These are phyloP conservation scores for Clavelina lepadiformis DNA, from an alignment of 23 tunicate species.

Conservation along the genomic window DNA sequence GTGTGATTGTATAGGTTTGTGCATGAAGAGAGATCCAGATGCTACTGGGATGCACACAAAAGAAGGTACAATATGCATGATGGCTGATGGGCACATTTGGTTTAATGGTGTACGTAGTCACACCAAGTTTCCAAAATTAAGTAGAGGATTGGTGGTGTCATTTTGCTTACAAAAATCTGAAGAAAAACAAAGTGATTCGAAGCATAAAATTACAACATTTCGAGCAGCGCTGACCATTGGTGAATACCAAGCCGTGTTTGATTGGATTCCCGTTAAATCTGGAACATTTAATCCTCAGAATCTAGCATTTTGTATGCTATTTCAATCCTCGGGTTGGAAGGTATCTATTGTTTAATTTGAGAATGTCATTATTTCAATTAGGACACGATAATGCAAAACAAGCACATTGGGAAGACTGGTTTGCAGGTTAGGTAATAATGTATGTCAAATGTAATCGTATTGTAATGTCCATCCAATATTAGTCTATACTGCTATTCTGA, in stretches of 20 bases:
- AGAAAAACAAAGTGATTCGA: conserved; percentile 9
- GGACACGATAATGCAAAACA: no score
- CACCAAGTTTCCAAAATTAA: conserved; percentile 63
- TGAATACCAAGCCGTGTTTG: conserved; percentile 76
- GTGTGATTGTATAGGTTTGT: conserved; percentile 43
- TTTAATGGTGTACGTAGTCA: conserved; percentile 57
- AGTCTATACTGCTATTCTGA: no score
- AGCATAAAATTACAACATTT: conserved; percentile 11
- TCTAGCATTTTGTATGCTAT: conserved; percentile 51
- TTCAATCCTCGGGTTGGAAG: conserved; percentile 68
- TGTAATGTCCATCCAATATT: no score
- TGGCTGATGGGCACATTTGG: conserved; percentile 60
- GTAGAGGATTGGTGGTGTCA: conserved; percentile 39
- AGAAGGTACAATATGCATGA: conserved; percentile 41
- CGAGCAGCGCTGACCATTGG: conserved; percentile 57
- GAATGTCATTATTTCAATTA: no score
- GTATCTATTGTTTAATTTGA: conserved; percentile 45
- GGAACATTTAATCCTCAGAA: conserved; percentile 26
- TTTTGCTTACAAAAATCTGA: conserved; percentile 29
- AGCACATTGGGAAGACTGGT: no score
- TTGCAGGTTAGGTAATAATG: no score
- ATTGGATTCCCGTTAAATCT: conserved; percentile 60
- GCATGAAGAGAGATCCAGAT: conserved; percentile 32
- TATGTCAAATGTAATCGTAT: no score
- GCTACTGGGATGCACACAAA: conserved; percentile 47